Evolutionary conservation across 2,888 invertebrate genomes (phyloP).

Genomic region (Allygus modestus): DNA sequence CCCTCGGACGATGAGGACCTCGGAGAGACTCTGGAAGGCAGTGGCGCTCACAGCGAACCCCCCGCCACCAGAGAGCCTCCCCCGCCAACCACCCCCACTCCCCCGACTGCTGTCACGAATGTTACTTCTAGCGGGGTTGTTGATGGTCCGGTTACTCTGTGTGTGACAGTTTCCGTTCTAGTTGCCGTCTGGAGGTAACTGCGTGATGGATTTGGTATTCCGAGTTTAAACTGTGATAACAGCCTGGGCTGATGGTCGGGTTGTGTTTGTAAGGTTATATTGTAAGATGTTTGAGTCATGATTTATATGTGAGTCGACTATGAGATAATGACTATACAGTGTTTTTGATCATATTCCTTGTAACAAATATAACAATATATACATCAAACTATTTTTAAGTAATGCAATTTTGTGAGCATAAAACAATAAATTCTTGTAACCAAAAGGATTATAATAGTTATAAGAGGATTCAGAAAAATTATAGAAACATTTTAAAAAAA

Average conservation of each 20-base stretch:
- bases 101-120: background rate
- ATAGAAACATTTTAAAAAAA: too few relatives aligned
- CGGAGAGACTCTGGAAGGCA: conserved; percentile 62
- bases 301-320: too few relatives aligned
- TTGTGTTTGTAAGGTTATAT: background rate
- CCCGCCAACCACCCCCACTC: background rate
- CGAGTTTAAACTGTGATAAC: conserved; percentile 25
- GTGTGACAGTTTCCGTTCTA: background rate
- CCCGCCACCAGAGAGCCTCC: background rate
- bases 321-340: too few relatives aligned
- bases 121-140: background rate
- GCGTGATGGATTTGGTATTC: background rate
- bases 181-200: conserved; percentile 33
- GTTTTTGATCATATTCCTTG: too few relatives aligned
- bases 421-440: too few relatives aligned
- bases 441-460: too few relatives aligned
- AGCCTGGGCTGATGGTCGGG: background rate
- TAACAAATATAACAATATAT: too few relatives aligned
- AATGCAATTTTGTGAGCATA: too few relatives aligned
- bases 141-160: background rate
- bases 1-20: conserved; percentile 67
- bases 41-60: conserved; percentile 48
- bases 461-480: too few relatives aligned
- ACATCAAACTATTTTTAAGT: too few relatives aligned
- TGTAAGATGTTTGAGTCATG: too few relatives aligned